Evolutionary conservation across 1,140 invertebrate species (phyloP).

Genomic region (Hycleus cichorii): DNA sequence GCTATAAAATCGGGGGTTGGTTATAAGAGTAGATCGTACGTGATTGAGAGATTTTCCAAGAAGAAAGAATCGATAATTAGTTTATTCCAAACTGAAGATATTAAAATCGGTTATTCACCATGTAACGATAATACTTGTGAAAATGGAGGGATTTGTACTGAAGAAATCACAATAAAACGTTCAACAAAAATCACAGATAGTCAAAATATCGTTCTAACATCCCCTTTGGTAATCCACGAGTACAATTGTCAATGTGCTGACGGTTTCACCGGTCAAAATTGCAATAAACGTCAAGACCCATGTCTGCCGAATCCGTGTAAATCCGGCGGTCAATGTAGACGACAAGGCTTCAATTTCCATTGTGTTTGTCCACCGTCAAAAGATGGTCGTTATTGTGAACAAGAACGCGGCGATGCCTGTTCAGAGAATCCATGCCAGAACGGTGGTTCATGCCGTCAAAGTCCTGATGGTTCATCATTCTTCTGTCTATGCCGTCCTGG

Average conservation of each 20-base stretch:
- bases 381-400: conserved; percentile 77
- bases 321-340: conserved; percentile 69
- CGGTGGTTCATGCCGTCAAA: conserved; percentile 82
- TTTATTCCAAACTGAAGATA: conserved; percentile 50
- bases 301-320: conserved; percentile 87
- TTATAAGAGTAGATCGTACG: conserved; percentile 54
- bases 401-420: conserved; percentile 74
- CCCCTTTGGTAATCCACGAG: conserved; percentile 67
- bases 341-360: conserved; percentile 72
- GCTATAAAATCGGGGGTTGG: conserved; percentile 48
- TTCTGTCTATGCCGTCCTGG: conserved; percentile 86
- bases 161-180: conserved; percentile 61
- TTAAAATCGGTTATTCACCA: conserved; percentile 63
- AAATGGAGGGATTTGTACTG: conserved; percentile 69
- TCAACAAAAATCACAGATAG: conserved; percentile 68
- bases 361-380: conserved; percentile 70
- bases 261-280: conserved; percentile 69
- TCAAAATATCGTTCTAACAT: conserved; percentile 68
- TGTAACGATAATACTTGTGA: conserved; percentile 62
- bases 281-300: conserved; percentile 79
- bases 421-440: conserved; percentile 78
- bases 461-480: conserved; percentile 75
- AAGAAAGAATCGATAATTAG: conserved; percentile 57
- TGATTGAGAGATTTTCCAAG: conserved; percentile 53
- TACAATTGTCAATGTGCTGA: conserved; percentile 72